These are phyloP conservation scores for Oophaga pumilio DNA, from an alignment of 2,113 vertebrate genomes.

Conservation along the genomic window DNA sequence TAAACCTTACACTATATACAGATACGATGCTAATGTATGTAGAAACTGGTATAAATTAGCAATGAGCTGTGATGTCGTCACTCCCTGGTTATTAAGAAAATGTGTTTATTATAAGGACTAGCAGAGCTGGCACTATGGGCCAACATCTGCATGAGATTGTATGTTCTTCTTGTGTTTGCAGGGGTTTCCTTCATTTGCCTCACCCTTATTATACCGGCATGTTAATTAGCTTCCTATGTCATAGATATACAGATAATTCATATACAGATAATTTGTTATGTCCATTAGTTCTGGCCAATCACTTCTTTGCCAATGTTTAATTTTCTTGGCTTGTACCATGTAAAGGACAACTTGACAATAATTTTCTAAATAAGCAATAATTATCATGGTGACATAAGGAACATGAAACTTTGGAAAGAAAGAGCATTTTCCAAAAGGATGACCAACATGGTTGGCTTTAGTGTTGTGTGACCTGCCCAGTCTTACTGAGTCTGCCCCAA, in stretches of 20 bases:
- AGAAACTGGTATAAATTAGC: not conserved
- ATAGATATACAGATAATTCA: not conserved
- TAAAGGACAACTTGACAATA: not conserved
- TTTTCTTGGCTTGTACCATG: not conserved
- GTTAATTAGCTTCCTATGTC: not conserved
- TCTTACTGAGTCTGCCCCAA: too few species aligned
- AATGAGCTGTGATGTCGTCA: not conserved
- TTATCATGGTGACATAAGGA: too few species aligned
- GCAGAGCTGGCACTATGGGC: not conserved
- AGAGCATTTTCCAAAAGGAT: too few species aligned
- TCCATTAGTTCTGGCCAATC: not conserved
- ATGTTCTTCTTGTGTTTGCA: not conserved
- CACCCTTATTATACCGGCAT: not conserved
- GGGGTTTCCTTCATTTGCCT: not conserved
- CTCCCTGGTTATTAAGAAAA: slow-evolving; percentile 2
- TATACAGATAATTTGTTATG: not conserved
- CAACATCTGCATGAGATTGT: not conserved
- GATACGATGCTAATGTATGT: not conserved
- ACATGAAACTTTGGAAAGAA: too few species aligned
- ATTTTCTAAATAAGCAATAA: too few species aligned
- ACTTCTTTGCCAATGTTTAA: not conserved
- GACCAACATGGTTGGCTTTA: too few species aligned
- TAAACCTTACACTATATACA: not conserved
- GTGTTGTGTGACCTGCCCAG: too few species aligned
- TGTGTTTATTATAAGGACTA: not conserved